Evolutionary conservation across 1,140 invertebrate genomes (phyloP).

Genomic region (Trachymyrmex cornetzi): DNA sequence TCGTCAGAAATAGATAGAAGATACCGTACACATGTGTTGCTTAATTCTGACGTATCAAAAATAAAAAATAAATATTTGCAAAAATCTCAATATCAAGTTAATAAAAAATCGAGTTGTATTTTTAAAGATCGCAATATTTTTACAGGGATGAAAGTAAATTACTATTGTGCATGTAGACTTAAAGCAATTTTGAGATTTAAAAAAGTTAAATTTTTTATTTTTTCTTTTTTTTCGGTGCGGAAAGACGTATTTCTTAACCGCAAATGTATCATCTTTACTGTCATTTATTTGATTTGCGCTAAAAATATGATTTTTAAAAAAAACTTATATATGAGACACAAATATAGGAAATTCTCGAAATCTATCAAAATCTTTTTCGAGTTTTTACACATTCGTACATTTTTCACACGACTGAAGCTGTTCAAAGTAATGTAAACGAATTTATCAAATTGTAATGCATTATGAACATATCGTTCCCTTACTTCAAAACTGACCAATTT

Average conservation of each 20-base stretch:
- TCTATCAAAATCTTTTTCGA: neutral
- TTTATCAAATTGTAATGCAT: neutral
- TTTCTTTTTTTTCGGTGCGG: neutral
- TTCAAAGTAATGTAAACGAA: neutral
- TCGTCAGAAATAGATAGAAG: neutral
- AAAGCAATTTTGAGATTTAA: neutral
- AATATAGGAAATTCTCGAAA: neutral
- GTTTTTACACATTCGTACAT: neutral
- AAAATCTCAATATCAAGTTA: neutral
- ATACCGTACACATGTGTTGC: neutral
- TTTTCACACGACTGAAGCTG: neutral
- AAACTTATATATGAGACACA: neutral
- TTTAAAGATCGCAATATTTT: too few species aligned
- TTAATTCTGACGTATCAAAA: conserved; percentile 8
- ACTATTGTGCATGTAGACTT: neutral
- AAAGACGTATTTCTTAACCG: neutral
- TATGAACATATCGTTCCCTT: neutral
- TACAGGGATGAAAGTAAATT: neutral
- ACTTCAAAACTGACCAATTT: too few species aligned
- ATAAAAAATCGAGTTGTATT: neutral
- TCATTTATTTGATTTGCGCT: neutral
- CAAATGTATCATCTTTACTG: neutral
- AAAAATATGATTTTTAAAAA: neutral
- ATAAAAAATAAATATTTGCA: neutral
- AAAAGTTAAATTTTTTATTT: neutral